phyloP scores from a whole-genome alignment of 2,888 invertebrate genomes.

The Eupithecia abbreviata region DNA sequence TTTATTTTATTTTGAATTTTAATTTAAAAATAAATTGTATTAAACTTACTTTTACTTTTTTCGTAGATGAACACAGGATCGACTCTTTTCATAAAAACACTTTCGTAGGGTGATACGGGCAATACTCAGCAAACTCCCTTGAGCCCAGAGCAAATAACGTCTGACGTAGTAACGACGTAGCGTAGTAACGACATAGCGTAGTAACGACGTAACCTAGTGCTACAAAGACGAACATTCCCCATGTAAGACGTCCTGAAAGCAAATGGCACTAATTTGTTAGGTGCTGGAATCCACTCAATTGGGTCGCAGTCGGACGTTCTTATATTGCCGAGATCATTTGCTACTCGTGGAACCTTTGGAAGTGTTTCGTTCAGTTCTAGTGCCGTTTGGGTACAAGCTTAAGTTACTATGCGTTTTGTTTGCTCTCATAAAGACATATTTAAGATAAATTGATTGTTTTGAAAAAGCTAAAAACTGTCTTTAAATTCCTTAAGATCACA shows the following conservation, averaged over 20 bases:
- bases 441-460: too few species aligned
- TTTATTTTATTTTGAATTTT: too few species aligned
- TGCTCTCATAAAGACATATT: too few species aligned
- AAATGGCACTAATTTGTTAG: slow-evolving; percentile 47
- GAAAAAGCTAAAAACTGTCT: too few species aligned
- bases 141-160: background rate
- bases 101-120: background rate
- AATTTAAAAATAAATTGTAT: too few species aligned
- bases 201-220: background rate
- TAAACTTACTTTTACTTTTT: background rate
- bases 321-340: slow-evolving; percentile 37
- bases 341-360: background rate
- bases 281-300: slow-evolving; percentile 45
- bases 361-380: background rate
- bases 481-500: too few species aligned
- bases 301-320: slow-evolving; percentile 35
- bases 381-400: background rate
- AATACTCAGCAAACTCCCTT: background rate
- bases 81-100: background rate
- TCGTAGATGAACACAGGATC: background rate
- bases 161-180: background rate
- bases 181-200: background rate
- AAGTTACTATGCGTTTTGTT: background rate
- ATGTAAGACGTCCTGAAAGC: slow-evolving; percentile 25
- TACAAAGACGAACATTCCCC: slow-evolving; percentile 1